Evolutionary conservation across 2,888 invertebrate species (phyloP), one percentile per base, ranked within the genome.

Genomic region (Gryllus longicercus): DNA sequence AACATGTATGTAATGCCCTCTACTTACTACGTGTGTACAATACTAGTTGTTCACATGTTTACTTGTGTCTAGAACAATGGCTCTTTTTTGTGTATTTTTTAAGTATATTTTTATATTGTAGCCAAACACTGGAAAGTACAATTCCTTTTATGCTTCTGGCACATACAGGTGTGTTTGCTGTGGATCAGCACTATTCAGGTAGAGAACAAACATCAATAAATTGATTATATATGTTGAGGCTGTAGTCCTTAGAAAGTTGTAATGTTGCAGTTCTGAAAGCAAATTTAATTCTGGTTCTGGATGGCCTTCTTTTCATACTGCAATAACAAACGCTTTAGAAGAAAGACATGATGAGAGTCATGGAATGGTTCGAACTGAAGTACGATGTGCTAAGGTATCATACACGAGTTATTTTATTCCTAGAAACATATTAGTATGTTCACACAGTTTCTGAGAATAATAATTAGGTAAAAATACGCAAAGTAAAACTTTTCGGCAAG

Each of bases 231-330:
- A 8, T 8, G 38, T 38, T 5, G 8, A 38, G 38, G 38, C 38
- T 38, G 38, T 38, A 38, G 38, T 38, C 38, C 0, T 38, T 63
- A 14, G 4, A 16, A 18, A 18, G n/a, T 63, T 18, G 16, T n/a
- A 63, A 18, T 63, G 16, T 63, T 63, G 63, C 63, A 63, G 63
- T n/a, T 63, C 63, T 4, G 63, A 63, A 18, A 63, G 16, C 14
- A 63, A 63, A 63, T 63, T 63, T 63, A 63, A 63, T 18, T 63
- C 63, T 63, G 63, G 63, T 63, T 63, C 63, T 63, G 63, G 63
- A 63, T 63, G 63, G 63, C 63, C 63, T 63, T 63, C 63, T 14
- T 63, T 63, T 63, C n/a, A 63, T 16, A 63, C 16, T 18, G 63
- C 16, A 63, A 63, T 63, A n/a, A 14, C 63, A 18, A n/a, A 63